Evolutionary conservation across 1,140 invertebrate species (phyloP).

Genomic region (Heliconius congener): DNA sequence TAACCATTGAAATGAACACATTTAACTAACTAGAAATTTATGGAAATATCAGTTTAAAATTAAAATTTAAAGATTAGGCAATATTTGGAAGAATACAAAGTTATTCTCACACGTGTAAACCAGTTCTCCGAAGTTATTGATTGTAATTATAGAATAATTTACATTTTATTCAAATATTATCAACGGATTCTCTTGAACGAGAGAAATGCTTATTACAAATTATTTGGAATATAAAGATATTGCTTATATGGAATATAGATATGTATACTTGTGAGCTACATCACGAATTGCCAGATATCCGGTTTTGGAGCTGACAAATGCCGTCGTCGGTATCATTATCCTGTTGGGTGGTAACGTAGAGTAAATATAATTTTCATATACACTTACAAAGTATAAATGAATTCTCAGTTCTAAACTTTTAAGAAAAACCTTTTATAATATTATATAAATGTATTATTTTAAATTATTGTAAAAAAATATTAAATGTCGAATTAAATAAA

Average conservation of each 20-base stretch:
- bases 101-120: not conserved
- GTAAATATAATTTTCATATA: not conserved
- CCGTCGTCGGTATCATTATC: conserved; percentile 7
- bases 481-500: too few species aligned
- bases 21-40: not conserved
- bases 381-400: not conserved
- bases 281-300: conserved; percentile 48
- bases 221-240: not conserved
- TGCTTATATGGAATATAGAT: not conserved
- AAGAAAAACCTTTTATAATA: not conserved
- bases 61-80: not conserved
- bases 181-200: not conserved
- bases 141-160: not conserved
- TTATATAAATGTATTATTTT: too few species aligned
- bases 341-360: not conserved
- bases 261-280: conserved; percentile 12
- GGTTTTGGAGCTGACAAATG: conserved; percentile 36
- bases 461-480: too few species aligned
- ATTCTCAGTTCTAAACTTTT: not conserved
- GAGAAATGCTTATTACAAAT: not conserved
- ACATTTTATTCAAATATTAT: not conserved
- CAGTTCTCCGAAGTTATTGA: not conserved
- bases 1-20: not conserved
- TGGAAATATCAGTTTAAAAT: not conserved
- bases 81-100: not conserved